Conservation (phyloP, 2,113 vertebrate species). For the Nycticebus coucang region DNA sequence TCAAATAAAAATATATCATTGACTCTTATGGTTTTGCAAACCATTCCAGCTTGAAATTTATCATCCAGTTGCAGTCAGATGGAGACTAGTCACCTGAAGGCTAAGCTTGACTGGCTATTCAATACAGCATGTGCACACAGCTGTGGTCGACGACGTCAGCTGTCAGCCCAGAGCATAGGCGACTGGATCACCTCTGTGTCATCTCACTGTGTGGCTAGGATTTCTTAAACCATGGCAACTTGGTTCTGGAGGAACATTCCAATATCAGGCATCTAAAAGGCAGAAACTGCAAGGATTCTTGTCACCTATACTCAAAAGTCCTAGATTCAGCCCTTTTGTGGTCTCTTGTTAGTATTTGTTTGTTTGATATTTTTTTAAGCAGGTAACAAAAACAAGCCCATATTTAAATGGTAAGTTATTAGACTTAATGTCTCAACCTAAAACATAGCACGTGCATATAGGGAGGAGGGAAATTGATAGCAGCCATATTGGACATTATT, state of each 20-base stretch:
- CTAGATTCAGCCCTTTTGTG: neutral
- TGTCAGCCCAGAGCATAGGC: neutral
- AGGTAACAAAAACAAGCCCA: neutral
- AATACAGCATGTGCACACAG: neutral
- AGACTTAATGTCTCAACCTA: neutral
- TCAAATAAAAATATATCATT: neutral
- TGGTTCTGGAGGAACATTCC: neutral
- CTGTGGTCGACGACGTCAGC: too few relatives aligned
- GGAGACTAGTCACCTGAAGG: neutral
- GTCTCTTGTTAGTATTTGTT: neutral
- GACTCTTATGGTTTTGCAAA: too few relatives aligned
- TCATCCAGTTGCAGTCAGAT: neutral
- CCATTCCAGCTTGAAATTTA: neutral
- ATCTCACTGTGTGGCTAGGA: neutral
- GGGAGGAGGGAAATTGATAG: neutral
- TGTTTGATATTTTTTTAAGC: neutral
- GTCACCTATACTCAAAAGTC: neutral
- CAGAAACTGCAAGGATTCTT: neutral
- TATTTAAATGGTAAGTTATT: neutral
- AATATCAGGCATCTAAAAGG: neutral
- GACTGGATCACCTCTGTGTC: neutral
- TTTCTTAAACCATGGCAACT: neutral
- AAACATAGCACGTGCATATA: neutral
- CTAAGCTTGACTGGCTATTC: neutral
- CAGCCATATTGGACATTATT: neutral